A percentile compares a stretch with the other conserved stretches of the same genome.
Evolutionary conservation across 1,140 invertebrate species (phyloP).

Genomic region (Lordiphosa stackelbergi): DNA sequence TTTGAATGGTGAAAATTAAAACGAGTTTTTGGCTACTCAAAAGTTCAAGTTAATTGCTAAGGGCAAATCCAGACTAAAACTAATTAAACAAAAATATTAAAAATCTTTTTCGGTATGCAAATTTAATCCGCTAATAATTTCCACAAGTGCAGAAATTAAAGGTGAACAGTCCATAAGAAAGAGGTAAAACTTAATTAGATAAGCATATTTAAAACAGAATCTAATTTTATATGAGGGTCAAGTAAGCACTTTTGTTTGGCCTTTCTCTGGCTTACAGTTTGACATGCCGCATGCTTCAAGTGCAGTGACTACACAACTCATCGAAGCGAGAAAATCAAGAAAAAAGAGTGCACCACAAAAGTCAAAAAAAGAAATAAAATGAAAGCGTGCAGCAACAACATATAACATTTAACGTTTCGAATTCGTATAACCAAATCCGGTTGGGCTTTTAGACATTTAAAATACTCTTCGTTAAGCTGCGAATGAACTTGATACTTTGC

Average conservation of each 20-base stretch:
- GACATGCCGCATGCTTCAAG: slow-evolving; percentile 15
- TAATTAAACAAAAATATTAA: neutral
- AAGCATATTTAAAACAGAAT: too few species aligned
- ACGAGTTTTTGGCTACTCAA: neutral
- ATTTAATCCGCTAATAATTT: too few species aligned
- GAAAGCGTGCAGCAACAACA: slow-evolving; percentile 24
- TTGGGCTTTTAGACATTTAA: too few species aligned
- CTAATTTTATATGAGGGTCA: too few species aligned
- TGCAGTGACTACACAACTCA: slow-evolving; percentile 35
- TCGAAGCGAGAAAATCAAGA: slow-evolving; percentile 25
- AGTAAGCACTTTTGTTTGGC: slow-evolving; percentile 20
- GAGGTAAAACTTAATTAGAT: too few species aligned
- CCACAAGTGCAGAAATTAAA: too few species aligned
- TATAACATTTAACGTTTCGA: slow-evolving; percentile 1
- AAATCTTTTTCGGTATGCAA: slow-evolving; percentile 1
- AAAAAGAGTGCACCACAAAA: slow-evolving; percentile 7
- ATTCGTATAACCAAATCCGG: too few species aligned
- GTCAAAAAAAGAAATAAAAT: slow-evolving; percentile 34
- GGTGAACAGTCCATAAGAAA: too few species aligned
- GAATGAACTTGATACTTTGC: too few species aligned
- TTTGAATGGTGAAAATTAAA: slow-evolving; percentile 9
- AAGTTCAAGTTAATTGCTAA: neutral
- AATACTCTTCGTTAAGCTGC: too few species aligned
- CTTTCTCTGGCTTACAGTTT: slow-evolving; percentile 34
- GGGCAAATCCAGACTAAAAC: neutral